Evolutionary conservation across 2,797 vertebrate species (phyloP), one percentile per base, ranked within the genome.

Genomic region (Hydrolagus colliei): DNA sequence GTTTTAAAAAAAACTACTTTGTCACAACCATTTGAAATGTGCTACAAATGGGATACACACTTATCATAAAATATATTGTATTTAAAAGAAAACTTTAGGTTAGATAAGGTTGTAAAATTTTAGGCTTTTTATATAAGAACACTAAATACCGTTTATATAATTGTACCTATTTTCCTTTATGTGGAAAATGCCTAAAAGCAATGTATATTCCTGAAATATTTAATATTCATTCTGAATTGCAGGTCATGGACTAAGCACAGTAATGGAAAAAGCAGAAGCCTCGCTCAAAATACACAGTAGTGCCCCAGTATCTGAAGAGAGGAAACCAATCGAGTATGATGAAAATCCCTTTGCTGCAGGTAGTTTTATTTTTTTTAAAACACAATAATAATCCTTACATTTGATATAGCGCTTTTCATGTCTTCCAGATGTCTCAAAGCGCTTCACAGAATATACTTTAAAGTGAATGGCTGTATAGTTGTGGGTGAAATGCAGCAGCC

Each of bases 231-330:
- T 75, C 61, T 74, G 16, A 85, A 84, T 35, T 68, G 52, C 88
- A 98, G 97, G 98, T 87, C 97, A 99, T 62, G 94, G 97, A 32
- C 90, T 99, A 89, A 96, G 93, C 75, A 96, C 96, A 1, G 97
- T 98, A 72, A 97, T 95, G 88, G 95, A 95, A 88, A 99, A 96
- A 89, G 95, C 96, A 52, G 95, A 91, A 52, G 92, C 90, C 87
- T 95, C 94, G 0, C 90, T 96, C 9, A 87, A 93, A 87, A 93
- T 94, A 71, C 94, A 92, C 12, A 88, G 89, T 0, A 1, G 76
- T 41, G 89, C 88, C 84, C 91, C 95, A 10, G 72, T 87, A 22
- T 88, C 93, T 41, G 89, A 90, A 82, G 89, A 91, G 86, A 89
- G 88, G 12, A 73, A 87, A 75, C 88, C 94, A 89, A 91, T 90